A percentile compares a stretch with the other conserved stretches of the same genome.
These are phyloP conservation scores for Temnothorax rugatulus DNA, from an alignment of 2,888 invertebrate genomes.

Conservation along the genomic window DNA sequence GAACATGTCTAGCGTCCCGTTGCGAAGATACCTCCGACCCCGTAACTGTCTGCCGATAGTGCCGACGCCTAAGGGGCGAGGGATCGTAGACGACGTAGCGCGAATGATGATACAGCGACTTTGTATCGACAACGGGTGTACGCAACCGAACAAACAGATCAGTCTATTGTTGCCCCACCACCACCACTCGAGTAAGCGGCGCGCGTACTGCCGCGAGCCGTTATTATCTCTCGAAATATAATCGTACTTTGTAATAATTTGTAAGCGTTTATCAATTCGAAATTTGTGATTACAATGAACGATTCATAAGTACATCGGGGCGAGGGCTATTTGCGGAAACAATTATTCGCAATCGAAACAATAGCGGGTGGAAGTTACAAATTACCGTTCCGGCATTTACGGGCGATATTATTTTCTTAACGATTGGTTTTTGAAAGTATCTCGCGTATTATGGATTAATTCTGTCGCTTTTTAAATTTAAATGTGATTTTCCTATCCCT, in stretches of 20 bases:
- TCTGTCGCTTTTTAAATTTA: not conserved
- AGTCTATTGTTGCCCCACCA: not conserved
- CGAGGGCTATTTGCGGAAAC: not conserved
- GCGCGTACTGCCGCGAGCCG: not conserved
- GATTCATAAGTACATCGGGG: not conserved
- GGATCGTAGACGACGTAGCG: not conserved
- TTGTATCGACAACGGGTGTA: not conserved
- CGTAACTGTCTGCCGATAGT: too few relatives aligned
- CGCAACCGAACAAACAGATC: not conserved
- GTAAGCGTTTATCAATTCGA: not conserved
- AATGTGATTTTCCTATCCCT: not conserved
- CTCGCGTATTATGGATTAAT: not conserved
- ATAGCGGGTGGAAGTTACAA: not conserved
- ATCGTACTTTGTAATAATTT: not conserved
- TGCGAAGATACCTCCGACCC: not conserved
- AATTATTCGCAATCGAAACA: not conserved
- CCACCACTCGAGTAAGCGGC: not conserved
- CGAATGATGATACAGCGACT: not conserved
- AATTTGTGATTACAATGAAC: constrained; percentile 6
- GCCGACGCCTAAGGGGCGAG: not conserved
- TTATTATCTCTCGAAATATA: not conserved
- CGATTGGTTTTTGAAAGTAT: not conserved
- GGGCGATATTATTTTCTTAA: not conserved
- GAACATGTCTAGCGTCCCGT: too few relatives aligned
- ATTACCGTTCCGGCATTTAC: not conserved